Evolutionary conservation across 2,113 vertebrate species (phyloP), one percentile per base, ranked within the genome.

Genomic region (Cephalophus harveyi): DNA sequence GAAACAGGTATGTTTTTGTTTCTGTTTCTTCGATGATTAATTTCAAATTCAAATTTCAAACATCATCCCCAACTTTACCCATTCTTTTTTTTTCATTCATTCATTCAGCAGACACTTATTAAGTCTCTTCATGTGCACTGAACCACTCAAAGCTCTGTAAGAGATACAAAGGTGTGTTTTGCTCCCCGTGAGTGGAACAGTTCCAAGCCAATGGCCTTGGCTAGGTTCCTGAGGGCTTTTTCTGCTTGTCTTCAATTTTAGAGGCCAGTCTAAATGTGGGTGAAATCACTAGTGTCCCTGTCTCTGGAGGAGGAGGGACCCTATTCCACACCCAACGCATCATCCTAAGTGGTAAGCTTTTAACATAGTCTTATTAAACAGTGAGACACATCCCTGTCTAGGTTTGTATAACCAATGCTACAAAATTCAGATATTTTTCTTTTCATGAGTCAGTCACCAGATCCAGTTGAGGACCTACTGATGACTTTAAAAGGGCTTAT

Each of bases 321-420:
- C 57, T 95, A 82, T 64, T 83, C 91, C 76, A 95, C 55, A 98
- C 67, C 85, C 54, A 97, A 50, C 21, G 87, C 88, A 97, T 97
- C 93, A 91, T 93, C 71, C 43, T 83, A 94, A 97, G 86, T 90
- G 48, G 74, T 50, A 97, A 60, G 33, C 12, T 93, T 91, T 96
- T 95, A 92, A 82, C 83, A 96, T 36, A 92, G 81, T 85, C 64
- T 62, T 95, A 92, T 92, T 97, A 92, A 94, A 48, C 23, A 95
- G 43, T 60, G 64, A 96, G 87, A 92, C 3, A 1, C 84, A 87
- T 71, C 79, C 97, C 74, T 95, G 90, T 90, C 81, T 94, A 93
- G 48, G 82, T 91, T 98, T 95, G 78, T 62, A n/a, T 89, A 96
- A 95, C 85, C 82, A 93, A 55, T 94, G 33, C 55, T 96, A 27